Conservation (phyloP, 2,113 vertebrate genomes). For the Scophthalmus maximus region DNA sequence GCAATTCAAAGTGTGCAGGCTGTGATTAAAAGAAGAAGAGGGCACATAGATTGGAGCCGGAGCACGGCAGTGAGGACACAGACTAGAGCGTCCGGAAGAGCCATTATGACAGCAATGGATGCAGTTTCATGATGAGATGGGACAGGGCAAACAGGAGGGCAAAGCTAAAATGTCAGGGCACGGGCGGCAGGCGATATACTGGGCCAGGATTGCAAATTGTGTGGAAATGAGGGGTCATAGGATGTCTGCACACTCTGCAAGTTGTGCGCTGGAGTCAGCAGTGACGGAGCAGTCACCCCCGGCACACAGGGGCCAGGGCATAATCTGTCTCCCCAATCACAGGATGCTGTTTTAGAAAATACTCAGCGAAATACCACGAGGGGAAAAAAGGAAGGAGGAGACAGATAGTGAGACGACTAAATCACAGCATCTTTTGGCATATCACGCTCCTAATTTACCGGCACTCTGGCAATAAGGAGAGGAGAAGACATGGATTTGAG, state of each 20-base stretch:
- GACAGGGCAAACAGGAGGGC: constrained; percentile 61
- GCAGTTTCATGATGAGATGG: constrained; percentile 48
- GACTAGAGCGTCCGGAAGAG: constrained; percentile 37
- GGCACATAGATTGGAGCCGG: neutral
- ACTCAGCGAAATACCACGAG: constrained; percentile 34
- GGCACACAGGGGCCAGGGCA: neutral
- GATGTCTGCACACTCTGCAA: constrained; percentile 56
- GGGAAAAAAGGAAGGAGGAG: neutral
- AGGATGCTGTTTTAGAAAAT: constrained; percentile 28
- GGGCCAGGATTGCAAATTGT: constrained; percentile 36
- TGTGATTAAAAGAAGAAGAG: constrained; percentile 28
- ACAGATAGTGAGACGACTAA: constrained; percentile 8
- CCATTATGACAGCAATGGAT: constrained; percentile 50
- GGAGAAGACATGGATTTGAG: constrained; percentile 11
- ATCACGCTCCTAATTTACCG: constrained; percentile 22
- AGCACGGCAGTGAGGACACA: constrained; percentile 1
- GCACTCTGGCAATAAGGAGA: neutral
- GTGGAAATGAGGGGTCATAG: constrained; percentile 35
- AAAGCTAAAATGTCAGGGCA: constrained; percentile 71
- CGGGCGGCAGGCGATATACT: constrained; percentile 8
- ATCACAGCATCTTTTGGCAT: constrained; percentile 34
- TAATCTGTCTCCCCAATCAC: constrained; percentile 52
- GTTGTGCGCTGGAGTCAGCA: constrained; percentile 60
- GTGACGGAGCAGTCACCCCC: constrained; percentile 22
- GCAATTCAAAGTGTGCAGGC: neutral